phyloP scores from a whole-genome alignment of 2,113 vertebrate species.

The Neolamprologus ventralis region DNA sequence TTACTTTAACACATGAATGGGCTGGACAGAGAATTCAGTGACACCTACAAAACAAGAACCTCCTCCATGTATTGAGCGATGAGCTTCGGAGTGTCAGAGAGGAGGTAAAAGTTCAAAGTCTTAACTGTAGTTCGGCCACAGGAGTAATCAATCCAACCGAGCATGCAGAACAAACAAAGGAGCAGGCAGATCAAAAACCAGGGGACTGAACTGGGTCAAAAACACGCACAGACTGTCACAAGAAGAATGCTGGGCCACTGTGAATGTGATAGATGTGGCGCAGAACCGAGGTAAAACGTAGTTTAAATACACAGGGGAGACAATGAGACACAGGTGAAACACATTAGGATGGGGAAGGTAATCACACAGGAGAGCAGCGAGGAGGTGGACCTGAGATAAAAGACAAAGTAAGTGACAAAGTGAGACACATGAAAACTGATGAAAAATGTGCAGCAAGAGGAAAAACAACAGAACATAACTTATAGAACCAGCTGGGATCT shows the following conservation, averaged over 20 bases:
- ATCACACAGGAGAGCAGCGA: background rate
- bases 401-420: background rate
- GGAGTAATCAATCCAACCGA: background rate
- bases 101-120: background rate
- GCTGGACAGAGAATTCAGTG: background rate
- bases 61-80: background rate
- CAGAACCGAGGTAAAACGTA: background rate
- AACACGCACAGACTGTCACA: background rate
- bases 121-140: background rate
- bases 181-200: background rate
- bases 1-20: background rate
- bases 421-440: background rate
- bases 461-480: background rate
- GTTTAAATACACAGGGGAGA: background rate
- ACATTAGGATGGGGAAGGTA: background rate
- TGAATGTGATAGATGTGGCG: background rate
- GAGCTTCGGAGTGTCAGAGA: background rate
- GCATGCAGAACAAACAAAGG: background rate
- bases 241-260: background rate
- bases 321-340: background rate
- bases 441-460: background rate
- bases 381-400: background rate
- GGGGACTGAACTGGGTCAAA: background rate
- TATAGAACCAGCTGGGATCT: background rate
- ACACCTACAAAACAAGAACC: background rate